These are phyloP conservation scores for Caerostris extrusa DNA, from an alignment of 1,140 invertebrate species.

Conservation along the genomic window DNA sequence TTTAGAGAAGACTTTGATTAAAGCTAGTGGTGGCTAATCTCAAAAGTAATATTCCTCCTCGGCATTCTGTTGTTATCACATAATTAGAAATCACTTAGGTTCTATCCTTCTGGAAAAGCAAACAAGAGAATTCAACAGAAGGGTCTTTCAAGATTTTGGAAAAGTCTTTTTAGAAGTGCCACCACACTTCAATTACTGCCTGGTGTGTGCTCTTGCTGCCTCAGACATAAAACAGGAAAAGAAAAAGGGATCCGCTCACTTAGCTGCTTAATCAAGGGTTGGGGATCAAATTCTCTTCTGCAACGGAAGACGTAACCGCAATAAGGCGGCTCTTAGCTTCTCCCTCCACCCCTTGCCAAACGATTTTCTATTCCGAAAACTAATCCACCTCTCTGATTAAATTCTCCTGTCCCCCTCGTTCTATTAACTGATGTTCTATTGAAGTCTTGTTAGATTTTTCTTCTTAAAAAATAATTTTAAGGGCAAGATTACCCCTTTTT, in stretches of 20 bases:
- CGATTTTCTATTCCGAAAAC: conserved; percentile 28
- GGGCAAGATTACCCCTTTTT: neutral
- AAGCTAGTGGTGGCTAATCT: neutral
- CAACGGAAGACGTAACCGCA: conserved; percentile 18
- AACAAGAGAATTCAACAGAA: neutral
- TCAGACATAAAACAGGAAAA: neutral
- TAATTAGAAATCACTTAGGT: conserved; percentile 42
- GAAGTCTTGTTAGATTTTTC: neutral
- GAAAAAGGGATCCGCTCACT: neutral
- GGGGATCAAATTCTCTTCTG: conserved; percentile 43
- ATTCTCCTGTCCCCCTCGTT: conserved; percentile 31
- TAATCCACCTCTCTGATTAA: conserved; percentile 49
- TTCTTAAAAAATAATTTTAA: neutral
- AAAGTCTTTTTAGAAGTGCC: neutral
- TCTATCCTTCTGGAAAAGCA: neutral
- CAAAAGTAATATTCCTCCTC: conserved; percentile 8
- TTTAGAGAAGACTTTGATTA: neutral
- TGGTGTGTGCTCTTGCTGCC: neutral
- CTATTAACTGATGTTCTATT: conserved; percentile 44
- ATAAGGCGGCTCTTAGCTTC: neutral
- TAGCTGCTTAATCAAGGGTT: conserved; percentile 38
- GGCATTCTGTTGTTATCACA: conserved; percentile 5
- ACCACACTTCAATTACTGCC: neutral
- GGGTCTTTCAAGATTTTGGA: neutral
- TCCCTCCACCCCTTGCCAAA: neutral